Conservation (phyloP, 2,888 invertebrate genomes). For the Agrotis exclamationis region DNA sequence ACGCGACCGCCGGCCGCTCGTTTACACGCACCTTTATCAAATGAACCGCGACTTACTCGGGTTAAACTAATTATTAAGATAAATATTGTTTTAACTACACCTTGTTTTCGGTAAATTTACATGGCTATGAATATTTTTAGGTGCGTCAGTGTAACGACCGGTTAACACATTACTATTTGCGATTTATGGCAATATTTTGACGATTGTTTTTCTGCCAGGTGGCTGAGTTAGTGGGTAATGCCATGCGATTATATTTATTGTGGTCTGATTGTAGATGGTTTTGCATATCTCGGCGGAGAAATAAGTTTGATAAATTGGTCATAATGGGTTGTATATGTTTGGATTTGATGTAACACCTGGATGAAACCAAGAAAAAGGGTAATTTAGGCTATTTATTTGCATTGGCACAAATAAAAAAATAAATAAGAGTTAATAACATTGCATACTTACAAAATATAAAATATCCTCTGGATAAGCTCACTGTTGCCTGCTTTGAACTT, state of each 20-base stretch:
- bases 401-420: no score
- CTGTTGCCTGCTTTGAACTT: no score
- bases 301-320: constrained; percentile 9
- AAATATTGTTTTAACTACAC: constrained; percentile 88
- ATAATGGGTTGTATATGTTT: constrained; percentile 2
- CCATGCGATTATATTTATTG: constrained; percentile 64
- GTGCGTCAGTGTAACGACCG: constrained; percentile 71
- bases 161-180: constrained; percentile 72
- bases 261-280: constrained; percentile 52
- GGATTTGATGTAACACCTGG: neutral
- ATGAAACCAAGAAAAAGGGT: no score
- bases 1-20: constrained; percentile 81
- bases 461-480: no score
- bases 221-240: constrained; percentile 55
- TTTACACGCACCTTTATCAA: constrained; percentile 89
- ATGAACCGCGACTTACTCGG: constrained; percentile 83
- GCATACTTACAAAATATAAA: no score
- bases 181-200: constrained; percentile 69
- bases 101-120: constrained; percentile 85
- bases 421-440: no score
- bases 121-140: constrained; percentile 77
- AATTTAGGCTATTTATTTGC: neutral
- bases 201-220: constrained; percentile 66
- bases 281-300: constrained; percentile 54
- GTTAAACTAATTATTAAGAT: constrained; percentile 91